These are phyloP conservation scores for Melinaea menophilus DNA, from an alignment of 2,888 invertebrate genomes.

Conservation along the genomic window DNA sequence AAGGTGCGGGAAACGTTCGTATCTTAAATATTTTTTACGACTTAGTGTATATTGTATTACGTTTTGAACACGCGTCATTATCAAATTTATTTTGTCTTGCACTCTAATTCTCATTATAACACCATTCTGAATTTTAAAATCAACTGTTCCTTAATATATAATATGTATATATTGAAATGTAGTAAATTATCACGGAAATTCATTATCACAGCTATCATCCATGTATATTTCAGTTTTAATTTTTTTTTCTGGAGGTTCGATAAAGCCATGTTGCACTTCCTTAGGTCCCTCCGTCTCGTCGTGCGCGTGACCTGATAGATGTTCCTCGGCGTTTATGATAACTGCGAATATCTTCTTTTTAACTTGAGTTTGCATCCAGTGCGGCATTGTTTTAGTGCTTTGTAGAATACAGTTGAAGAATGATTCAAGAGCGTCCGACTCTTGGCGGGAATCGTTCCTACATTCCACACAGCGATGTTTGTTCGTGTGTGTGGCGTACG, in stretches of 20 bases:
- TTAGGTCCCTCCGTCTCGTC: neutral
- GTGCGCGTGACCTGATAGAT: constrained; percentile 45
- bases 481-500: constrained; percentile 20
- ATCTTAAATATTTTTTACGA: no score
- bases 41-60: no score
- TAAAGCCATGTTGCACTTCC: constrained; percentile 30
- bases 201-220: constrained; percentile 43
- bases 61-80: no score
- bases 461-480: constrained; percentile 46
- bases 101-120: neutral
- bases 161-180: neutral
- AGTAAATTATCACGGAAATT: constrained; percentile 22
- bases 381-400: constrained; percentile 65
- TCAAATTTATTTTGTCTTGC: no score
- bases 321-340: constrained; percentile 66
- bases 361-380: constrained; percentile 70
- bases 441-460: constrained; percentile 32
- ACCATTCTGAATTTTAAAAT: neutral
- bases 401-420: constrained; percentile 65
- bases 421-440: constrained; percentile 58
- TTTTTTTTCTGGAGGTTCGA: constrained; percentile 44
- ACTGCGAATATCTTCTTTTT: constrained; percentile 70
- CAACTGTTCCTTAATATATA: neutral
- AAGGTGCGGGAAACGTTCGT: no score
- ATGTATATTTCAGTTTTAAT: constrained; percentile 59